phyloP scores from a whole-genome alignment of 2,113 vertebrate genomes.

The Penelope pileata region DNA sequence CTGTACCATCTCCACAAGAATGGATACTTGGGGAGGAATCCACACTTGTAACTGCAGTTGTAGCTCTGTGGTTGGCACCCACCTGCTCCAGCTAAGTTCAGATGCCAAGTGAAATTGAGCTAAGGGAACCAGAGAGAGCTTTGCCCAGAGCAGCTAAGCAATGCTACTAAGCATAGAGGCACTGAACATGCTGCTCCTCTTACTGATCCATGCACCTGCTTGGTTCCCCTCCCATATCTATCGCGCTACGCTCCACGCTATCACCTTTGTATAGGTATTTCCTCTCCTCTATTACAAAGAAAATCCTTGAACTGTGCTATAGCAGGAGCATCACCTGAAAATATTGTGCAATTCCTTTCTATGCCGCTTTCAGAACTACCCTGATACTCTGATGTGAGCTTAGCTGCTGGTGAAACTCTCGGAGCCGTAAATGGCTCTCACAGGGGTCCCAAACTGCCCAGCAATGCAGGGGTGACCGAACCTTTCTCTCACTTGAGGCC shows the following conservation, averaged over 20 bases:
- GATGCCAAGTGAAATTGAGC: background rate
- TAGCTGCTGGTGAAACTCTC: background rate
- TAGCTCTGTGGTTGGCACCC: background rate
- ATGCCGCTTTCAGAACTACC: background rate
- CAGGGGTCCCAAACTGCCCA: accelerated
- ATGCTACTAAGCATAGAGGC: background rate
- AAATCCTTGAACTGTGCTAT: background rate
- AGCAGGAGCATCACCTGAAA: background rate
- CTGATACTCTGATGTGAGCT: background rate
- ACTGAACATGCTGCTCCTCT: background rate
- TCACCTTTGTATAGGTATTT: background rate
- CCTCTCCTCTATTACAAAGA: background rate
- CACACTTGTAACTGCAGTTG: background rate
- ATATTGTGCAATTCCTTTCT: accelerated
- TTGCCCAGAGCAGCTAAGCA: background rate
- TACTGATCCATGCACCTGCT: background rate
- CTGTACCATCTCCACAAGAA: background rate
- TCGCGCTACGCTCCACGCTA: background rate
- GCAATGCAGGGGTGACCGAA: background rate
- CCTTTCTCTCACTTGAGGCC: background rate
- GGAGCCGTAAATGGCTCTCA: background rate
- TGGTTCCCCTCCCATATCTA: background rate
- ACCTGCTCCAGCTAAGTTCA: background rate
- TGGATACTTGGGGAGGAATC: background rate
- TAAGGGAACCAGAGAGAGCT: background rate